Evolutionary conservation across 2,113 vertebrate genomes (phyloP).

Genomic region (Manacus vitellinus): DNA sequence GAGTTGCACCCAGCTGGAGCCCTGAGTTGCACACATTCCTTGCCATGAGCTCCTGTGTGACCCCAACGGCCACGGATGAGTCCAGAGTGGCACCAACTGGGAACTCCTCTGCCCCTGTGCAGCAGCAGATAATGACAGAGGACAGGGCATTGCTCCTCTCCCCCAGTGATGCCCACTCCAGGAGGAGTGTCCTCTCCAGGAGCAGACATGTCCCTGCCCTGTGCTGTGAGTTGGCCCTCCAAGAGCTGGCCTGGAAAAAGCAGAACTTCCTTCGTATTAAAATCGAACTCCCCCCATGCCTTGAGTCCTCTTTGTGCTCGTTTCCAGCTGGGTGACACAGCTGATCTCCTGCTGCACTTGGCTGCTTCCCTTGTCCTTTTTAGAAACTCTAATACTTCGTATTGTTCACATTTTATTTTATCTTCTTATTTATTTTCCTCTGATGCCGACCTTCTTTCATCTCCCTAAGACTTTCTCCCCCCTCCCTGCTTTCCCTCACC

Average conservation of each 20-base stretch:
- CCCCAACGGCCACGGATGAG: fast-evolving
- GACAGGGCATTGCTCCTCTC: background rate
- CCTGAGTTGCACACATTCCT: fast-evolving
- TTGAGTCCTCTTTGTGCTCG: background rate
- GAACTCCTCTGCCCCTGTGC: background rate
- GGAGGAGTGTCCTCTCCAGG: background rate
- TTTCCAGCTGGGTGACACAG: background rate
- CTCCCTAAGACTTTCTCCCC: background rate
- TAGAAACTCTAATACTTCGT: background rate
- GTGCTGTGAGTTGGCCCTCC: background rate
- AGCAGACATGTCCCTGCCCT: background rate
- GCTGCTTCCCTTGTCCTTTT: background rate
- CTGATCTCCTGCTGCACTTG: background rate
- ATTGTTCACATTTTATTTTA: constrained; percentile 12
- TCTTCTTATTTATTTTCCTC: constrained; percentile 12
- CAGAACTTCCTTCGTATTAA: background rate
- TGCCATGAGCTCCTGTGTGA: background rate
- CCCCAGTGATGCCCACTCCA: fast-evolving
- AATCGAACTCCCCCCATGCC: fast-evolving
- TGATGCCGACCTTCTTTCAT: background rate
- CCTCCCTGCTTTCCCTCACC: background rate
- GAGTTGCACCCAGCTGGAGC: background rate
- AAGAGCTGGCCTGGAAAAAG: background rate
- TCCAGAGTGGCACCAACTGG: background rate
- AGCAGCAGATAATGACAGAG: background rate